A percentile compares a stretch with the other conserved stretches of the same genome.
phyloP scores from a whole-genome alignment of 2,797 vertebrate genomes.

The Perodicticus potto region DNA sequence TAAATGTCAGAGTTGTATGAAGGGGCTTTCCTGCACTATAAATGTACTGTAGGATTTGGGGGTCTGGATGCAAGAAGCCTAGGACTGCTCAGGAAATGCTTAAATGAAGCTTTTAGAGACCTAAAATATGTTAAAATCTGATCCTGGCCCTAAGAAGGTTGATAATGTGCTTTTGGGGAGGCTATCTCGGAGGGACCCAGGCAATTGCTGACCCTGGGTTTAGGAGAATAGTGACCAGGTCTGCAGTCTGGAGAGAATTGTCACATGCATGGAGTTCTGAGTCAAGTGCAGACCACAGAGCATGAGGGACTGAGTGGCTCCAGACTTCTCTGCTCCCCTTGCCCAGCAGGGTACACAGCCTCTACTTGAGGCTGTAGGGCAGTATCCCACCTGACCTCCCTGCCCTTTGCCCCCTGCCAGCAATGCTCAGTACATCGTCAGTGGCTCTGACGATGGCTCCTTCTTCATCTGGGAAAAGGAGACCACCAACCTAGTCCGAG shows the following conservation, averaged over 20 bases:
- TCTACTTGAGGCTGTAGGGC: slow-evolving; percentile 5
- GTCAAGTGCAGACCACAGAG: background rate
- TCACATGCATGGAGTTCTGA: background rate
- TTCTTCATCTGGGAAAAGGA: slow-evolving; percentile 99
- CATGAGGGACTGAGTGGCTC: background rate
- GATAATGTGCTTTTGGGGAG: background rate
- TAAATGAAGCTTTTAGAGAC: background rate
- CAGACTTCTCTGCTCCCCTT: background rate
- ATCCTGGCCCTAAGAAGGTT: background rate
- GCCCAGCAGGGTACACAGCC: background rate
- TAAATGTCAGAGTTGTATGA: background rate
- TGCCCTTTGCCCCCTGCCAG: slow-evolving; percentile 85
- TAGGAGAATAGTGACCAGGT: background rate
- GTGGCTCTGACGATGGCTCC: slow-evolving; percentile 98
- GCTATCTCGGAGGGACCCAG: background rate
- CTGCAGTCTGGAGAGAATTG: background rate
- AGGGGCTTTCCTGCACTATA: background rate
- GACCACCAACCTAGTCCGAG: slow-evolving; percentile 97
- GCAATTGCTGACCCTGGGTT: background rate
- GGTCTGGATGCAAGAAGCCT: background rate
- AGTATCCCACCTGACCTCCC: slow-evolving; percentile 60
- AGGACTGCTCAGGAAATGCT: background rate
- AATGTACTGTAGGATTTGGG: background rate
- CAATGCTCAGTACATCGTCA: slow-evolving; percentile 98
- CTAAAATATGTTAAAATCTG: background rate